phyloP scores from a whole-genome alignment of 2,888 invertebrate genomes.

The Stenoptilia bipunctidactyla region DNA sequence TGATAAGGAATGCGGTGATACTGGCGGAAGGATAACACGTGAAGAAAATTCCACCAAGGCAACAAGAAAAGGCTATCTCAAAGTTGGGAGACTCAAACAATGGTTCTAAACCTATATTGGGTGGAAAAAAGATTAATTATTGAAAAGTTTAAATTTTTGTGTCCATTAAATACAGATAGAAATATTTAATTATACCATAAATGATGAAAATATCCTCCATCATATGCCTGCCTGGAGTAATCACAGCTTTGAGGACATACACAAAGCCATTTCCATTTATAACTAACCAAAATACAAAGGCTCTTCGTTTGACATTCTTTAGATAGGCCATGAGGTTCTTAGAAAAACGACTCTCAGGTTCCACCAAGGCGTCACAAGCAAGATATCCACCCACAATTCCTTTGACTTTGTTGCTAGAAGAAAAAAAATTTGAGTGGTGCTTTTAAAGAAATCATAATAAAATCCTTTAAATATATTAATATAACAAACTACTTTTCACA shows the following conservation, averaged over 20 bases:
- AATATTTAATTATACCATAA: too few relatives aligned
- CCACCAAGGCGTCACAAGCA: slow-evolving; percentile 10
- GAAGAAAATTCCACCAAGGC: slow-evolving; percentile 17
- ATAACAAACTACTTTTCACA: too few relatives aligned
- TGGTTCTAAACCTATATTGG: slow-evolving; percentile 36
- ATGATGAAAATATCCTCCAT: slow-evolving; percentile 12
- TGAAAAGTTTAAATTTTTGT: too few relatives aligned
- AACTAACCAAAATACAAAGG: slow-evolving; percentile 16
- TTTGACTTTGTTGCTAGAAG: slow-evolving; percentile 14
- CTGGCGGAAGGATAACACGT: slow-evolving; percentile 26
- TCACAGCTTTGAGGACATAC: slow-evolving; percentile 11
- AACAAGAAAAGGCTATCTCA: slow-evolving; percentile 25
- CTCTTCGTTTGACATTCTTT: slow-evolving; percentile 16
- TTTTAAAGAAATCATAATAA: too few relatives aligned
- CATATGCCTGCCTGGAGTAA: slow-evolving; percentile 15
- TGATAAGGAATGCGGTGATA: slow-evolving; percentile 29
- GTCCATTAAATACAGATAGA: too few relatives aligned
- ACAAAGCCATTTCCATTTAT: slow-evolving; percentile 15
- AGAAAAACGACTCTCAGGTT: slow-evolving; percentile 13
- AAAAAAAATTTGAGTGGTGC: too few relatives aligned
- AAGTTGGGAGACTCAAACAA: slow-evolving; percentile 35
- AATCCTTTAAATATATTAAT: too few relatives aligned
- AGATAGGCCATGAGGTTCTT: slow-evolving; percentile 12
- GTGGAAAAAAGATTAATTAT: neutral
- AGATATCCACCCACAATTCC: slow-evolving; percentile 15